Base-by-base conservation (phyloP, 2,888 invertebrate genomes). In the Galeruca laticollis region DNA sequence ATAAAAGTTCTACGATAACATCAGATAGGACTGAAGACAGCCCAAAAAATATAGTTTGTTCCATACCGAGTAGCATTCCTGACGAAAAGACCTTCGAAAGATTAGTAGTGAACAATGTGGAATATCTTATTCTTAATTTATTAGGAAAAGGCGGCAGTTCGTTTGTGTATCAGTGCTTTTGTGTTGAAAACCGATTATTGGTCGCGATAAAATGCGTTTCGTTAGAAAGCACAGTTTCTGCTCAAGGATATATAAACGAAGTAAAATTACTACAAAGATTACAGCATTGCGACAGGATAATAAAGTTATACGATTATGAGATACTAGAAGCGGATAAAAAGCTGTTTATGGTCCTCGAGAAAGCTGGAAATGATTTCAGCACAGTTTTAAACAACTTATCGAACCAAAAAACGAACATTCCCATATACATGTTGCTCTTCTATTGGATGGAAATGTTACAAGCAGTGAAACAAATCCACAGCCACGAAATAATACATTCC, bases 401-500 rank as follows among this genome's bases (percentile, higher is more conserved):
- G 71, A 77, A 77, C 2, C 79, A 77, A 60, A 83, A 86, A 74
- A 83, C 85, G 4, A 84, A 86, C 73, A 86, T 95, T 68, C 92
- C 93, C 60, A 87, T 92, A n/a, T 91, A 92, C 66, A 91, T 93
- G 82, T 89, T 97, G 65, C 88, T 94, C 75, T 94, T 93, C 84
- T 97, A 96, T 87, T 98, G 98, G 95, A 91, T 92, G 83, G 94
- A 97, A 86, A 98, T 99, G 96, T 87, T 99, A 65, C 89, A 91
- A 70, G 95, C 96, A 35, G 98, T 99, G 4, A 88, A 92, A 79
- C 94, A 95, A 80, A 96, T 99, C 81, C 98, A 99, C 37, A 49
- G 43, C 2, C 65, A 73, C 61, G 96, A 95, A 63, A 95, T 99
- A 2, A 95, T 99, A 78, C 99, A 99, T 86, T 94, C 97, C 0